These are phyloP conservation scores for Neodon shergylaensis DNA, from an alignment of 2,113 vertebrate species.

Conservation along the genomic window DNA sequence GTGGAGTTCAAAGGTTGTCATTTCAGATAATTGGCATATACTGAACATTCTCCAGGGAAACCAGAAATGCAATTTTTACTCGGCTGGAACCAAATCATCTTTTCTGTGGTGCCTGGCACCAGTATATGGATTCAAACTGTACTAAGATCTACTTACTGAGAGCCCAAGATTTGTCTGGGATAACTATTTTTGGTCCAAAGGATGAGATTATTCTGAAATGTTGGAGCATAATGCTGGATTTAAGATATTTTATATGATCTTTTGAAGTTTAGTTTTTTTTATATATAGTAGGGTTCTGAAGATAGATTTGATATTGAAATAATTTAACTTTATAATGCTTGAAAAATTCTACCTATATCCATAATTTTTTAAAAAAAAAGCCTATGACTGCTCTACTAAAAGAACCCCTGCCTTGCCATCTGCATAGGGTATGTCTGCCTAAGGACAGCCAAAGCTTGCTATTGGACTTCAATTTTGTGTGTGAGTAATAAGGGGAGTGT, in stretches of 20 bases:
- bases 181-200: not conserved
- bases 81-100: not conserved
- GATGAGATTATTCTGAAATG: constrained; percentile 10
- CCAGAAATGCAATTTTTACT: constrained; percentile 29
- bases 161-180: not conserved
- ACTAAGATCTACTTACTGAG: not conserved
- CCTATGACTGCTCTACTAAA: not conserved
- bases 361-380: not conserved
- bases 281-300: not conserved
- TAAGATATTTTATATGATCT: not conserved
- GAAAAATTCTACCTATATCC: not conserved
- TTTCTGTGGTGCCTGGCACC: not conserved
- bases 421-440: not conserved
- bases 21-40: not conserved
- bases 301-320: constrained; percentile 41
- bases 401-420: not conserved
- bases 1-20: not conserved
- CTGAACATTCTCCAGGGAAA: not conserved
- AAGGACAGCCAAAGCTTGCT: not conserved
- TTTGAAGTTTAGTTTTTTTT: not conserved
- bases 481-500: not conserved
- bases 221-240: not conserved
- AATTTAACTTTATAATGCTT: not conserved
- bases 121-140: not conserved
- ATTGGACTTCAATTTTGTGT: not conserved